Conservation (phyloP, 1,140 invertebrate genomes). For the Reticulitermes speratus region DNA sequence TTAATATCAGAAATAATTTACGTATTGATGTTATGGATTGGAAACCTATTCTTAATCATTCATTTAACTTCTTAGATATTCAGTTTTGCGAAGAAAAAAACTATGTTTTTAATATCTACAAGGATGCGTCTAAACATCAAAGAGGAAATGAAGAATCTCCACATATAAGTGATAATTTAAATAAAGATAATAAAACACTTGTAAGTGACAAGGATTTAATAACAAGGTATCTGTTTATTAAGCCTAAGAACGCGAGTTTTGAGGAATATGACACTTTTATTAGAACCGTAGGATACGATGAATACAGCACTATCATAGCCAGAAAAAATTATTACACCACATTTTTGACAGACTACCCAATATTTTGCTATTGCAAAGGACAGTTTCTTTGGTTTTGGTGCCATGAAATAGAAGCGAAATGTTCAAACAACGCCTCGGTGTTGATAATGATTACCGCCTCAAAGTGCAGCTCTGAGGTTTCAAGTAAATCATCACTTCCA, state of each 20-base stretch:
- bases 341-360: neutral
- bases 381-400: neutral
- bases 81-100: neutral
- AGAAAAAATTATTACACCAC: slow-evolving; percentile 21
- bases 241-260: neutral
- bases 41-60: neutral
- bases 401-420: neutral
- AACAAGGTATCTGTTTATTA: neutral
- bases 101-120: neutral
- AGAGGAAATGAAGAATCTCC: no score
- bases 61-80: neutral
- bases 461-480: neutral
- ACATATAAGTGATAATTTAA: no score
- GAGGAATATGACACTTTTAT: neutral
- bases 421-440: neutral
- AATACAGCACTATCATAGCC: slow-evolving; percentile 10
- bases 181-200: no score
- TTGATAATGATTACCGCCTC: neutral
- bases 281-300: neutral
- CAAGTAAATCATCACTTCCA: no score
- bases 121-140: no score
- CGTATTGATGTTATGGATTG: neutral
- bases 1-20: neutral
- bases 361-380: neutral
- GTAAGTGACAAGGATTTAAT: neutral